Percentiles rank a stretch among this genome's conserved stretches.
phyloP scores from a whole-genome alignment of 1,140 invertebrate species.

The Drosophila parabipectinata region DNA sequence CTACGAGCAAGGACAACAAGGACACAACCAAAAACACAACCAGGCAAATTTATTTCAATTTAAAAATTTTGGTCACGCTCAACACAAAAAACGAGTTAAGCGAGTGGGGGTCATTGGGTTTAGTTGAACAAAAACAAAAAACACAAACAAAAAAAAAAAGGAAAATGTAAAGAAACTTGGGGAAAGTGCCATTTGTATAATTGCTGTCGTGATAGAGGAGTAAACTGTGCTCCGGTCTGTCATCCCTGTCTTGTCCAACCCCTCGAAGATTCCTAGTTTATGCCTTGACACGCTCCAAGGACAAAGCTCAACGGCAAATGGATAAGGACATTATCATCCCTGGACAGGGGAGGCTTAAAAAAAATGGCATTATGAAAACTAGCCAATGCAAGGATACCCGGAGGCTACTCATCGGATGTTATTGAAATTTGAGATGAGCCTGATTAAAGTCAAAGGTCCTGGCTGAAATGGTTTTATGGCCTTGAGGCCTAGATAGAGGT shows the following conservation, averaged over 20 bases:
- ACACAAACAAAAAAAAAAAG: neutral
- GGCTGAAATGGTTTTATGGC: too few species aligned
- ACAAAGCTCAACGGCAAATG: slow-evolving; percentile 48
- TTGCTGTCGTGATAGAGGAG: slow-evolving; percentile 65
- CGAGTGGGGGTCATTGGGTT: slow-evolving; percentile 5
- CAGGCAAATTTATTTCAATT: slow-evolving; percentile 79
- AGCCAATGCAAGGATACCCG: slow-evolving; percentile 15
- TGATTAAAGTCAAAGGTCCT: neutral
- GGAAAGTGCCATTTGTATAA: slow-evolving; percentile 70
- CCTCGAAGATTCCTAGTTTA: slow-evolving; percentile 51
- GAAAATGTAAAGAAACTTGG: slow-evolving; percentile 1
- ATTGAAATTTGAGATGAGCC: slow-evolving; percentile 40
- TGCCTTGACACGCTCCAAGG: slow-evolving; percentile 74
- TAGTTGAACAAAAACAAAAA: neutral
- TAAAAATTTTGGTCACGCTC: slow-evolving; percentile 82
- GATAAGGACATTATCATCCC: slow-evolving; percentile 64
- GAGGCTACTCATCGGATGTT: slow-evolving; percentile 23
- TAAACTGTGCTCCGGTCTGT: slow-evolving; percentile 10
- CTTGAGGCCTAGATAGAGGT: neutral
- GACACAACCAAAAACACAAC: slow-evolving; percentile 49
- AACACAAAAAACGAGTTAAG: slow-evolving; percentile 70
- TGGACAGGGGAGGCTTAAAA: slow-evolving; percentile 38
- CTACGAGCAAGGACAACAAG: slow-evolving; percentile 61
- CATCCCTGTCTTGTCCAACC: neutral
- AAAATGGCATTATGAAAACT: slow-evolving; percentile 35